Base-by-base conservation (phyloP, 2,113 vertebrate species). In the Prionailurus bengalensis region DNA sequence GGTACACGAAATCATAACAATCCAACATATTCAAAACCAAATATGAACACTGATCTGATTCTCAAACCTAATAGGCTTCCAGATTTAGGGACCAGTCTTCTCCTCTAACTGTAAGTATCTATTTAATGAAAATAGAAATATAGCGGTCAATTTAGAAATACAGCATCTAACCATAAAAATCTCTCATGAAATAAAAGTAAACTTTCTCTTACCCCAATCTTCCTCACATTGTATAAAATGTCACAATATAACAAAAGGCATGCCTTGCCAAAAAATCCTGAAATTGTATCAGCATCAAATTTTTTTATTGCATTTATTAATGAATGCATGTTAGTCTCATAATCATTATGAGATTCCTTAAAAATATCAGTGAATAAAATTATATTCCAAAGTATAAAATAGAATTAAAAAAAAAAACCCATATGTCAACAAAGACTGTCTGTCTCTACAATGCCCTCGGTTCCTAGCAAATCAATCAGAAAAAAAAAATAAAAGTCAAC, bases 381-480 rank as follows among this genome's bases (percentile, higher is more conserved):
- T 87, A 68, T 8, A 86, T 29, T 61, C 8, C 21, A 29, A 17
- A 48, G 5, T 39, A 1, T 39, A 92, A 70, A 87, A 83, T 0
- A 78, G 31, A 94, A 96, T 19, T 5, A 36, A 80, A 95, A 96
- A 93, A 93, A 61, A 80, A 95, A 96, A 93, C 39, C 13, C 25
- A 2, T 29, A 51, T 27, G 45, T 87, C 63, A 79, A 63, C 23
- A 89, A 82, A 74, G 17, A 68, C 51, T 61, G 4, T 21, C 9
- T 80, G 4, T 58, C 58, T 48, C 23, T 81, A n/a, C 36, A 63
- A n/a, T 12, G 23, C 29, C 33, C 74, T 21, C 33, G 4, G 36
- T 82, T 76, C n/a, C 31, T n/a, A 70, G 6, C 27, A 70, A 86
- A 90, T 86, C 14, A 8, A 53, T 82, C 39, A 89, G 42, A 92